phyloP scores from a whole-genome alignment of 2,888 invertebrate species.

The Sceliomorpha sp. region DNA sequence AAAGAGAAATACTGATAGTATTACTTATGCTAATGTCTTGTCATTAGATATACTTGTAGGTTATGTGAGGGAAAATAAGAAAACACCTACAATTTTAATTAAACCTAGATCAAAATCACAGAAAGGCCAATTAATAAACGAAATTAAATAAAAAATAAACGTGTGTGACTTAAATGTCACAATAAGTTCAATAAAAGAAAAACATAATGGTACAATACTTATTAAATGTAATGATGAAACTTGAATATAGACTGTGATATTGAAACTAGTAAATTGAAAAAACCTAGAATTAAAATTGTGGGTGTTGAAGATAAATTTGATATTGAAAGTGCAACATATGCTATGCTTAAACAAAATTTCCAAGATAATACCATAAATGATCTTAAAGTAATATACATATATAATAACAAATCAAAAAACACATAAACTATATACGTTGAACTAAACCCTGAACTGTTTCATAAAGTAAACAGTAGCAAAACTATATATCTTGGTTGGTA shows the following conservation, averaged over 20 bases:
- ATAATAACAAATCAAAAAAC: slow-evolving; percentile 1
- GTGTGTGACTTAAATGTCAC: background rate
- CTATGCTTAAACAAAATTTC: slow-evolving; percentile 16
- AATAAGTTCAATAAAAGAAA: slow-evolving; percentile 11
- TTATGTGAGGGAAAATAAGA: slow-evolving; percentile 1
- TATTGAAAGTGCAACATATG: background rate
- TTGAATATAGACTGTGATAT: slow-evolving; percentile 5
- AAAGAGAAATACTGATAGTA: background rate
- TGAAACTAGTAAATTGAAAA: slow-evolving; percentile 6
- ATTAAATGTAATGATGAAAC: slow-evolving; percentile 9
- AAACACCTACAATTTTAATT: slow-evolving; percentile 2
- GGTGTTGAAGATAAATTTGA: slow-evolving; percentile 5
- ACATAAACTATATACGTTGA: slow-evolving; percentile 10
- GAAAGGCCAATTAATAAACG: background rate
- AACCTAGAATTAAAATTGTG: slow-evolving; percentile 20
- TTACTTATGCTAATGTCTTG: background rate
- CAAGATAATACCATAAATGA: background rate
- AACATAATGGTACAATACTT: slow-evolving; percentile 3
- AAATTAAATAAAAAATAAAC: slow-evolving; percentile 4
- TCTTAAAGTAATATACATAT: slow-evolving; percentile 5
- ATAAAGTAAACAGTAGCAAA: background rate
- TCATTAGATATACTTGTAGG: background rate
- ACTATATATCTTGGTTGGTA: slow-evolving; percentile 23
- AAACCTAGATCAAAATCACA: slow-evolving; percentile 2
- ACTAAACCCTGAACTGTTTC: slow-evolving; percentile 1